Percentiles rank a stretch among this genome's conserved stretches.
These are phyloP conservation scores for Neosalanx taihuensis DNA, from an alignment of 2,797 vertebrate species.

Conservation along the genomic window DNA sequence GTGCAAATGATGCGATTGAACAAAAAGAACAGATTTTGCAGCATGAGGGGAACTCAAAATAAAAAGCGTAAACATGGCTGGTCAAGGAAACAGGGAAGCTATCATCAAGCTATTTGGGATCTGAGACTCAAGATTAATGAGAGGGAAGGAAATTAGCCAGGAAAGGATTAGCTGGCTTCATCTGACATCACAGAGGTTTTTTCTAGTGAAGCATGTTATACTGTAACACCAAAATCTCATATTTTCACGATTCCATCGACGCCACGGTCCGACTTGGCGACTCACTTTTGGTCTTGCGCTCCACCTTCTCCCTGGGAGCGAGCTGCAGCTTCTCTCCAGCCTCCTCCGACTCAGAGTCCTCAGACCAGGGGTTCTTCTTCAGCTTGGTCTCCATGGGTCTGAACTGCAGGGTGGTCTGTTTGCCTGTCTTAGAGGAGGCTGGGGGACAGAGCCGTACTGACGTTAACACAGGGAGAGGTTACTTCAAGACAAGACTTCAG, in stretches of 20 bases:
- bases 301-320: slow-evolving; percentile 60
- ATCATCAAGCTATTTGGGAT: slow-evolving; percentile 8
- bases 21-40: too few species aligned
- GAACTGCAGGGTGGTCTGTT: slow-evolving; percentile 86
- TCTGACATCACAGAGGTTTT: not conserved
- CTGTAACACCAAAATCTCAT: too few species aligned
- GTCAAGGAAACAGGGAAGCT: not conserved
- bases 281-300: slow-evolving; percentile 71
- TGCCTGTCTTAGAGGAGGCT: slow-evolving; percentile 68
- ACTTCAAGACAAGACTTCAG: not conserved
- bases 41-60: too few species aligned
- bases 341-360: slow-evolving; percentile 56
- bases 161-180: not conserved
- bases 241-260: too few species aligned
- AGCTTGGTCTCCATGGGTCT: slow-evolving; percentile 75
- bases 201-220: not conserved
- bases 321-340: slow-evolving; percentile 44
- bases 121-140: not conserved
- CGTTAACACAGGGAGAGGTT: not conserved
- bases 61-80: too few species aligned
- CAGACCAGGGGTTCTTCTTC: slow-evolving; percentile 76
- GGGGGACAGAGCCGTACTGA: not conserved
- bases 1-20: too few species aligned
- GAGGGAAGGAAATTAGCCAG: not conserved
- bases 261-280: too few species aligned